Evolutionary conservation across 2,888 invertebrate genomes (phyloP), one percentile per base, ranked within the genome.

Genomic region (Drosophila incognita): DNA sequence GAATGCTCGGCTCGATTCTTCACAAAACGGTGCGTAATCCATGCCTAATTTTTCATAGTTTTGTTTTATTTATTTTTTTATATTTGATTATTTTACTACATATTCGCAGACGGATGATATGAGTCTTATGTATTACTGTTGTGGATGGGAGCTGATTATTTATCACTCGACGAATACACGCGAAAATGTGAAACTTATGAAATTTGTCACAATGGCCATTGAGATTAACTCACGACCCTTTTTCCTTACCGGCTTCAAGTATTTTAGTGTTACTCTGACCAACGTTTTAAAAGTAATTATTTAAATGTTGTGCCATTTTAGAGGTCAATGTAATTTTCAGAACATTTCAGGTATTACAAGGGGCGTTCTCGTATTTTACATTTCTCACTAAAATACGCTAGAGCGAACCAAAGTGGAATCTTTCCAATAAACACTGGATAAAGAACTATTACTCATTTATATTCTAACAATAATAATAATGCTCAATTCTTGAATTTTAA

Each of bases 361-460:
- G 87, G 0, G 90, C 91, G 7, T 87, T 81, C 29, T 91, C 92
- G 0, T 91, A 92, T 59, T 92, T 92, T 48, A 92, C 92, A 1
- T 91, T 83, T 65, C 69, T 91, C 10, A 90, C 83, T 1, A 87
- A 92, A 1, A 72, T 92, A 51, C 92, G 90, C 27, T 86, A 64
- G 71, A 10, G 8, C 2, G 4, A 8, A 6, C 2, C 5, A 13
- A 33, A 13, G 31, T 18, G 13, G 13, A 31, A 11, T 63, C n/a
- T 40, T 24, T 2, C 1, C 15, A 21, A 42, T 5, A 21, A 42
- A 21, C 21, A 6, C 11, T 2, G 42, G 11, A 42, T 42, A 21
- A 42, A 11, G 1, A 42, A 42, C 21, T 21, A 42, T 5, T 42
- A 21, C 5, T 21, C 2, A 42, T 42, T 11, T 21, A 42, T 42